phyloP scores from a whole-genome alignment of 2,797 vertebrate species.

The Botia kubotai region DNA sequence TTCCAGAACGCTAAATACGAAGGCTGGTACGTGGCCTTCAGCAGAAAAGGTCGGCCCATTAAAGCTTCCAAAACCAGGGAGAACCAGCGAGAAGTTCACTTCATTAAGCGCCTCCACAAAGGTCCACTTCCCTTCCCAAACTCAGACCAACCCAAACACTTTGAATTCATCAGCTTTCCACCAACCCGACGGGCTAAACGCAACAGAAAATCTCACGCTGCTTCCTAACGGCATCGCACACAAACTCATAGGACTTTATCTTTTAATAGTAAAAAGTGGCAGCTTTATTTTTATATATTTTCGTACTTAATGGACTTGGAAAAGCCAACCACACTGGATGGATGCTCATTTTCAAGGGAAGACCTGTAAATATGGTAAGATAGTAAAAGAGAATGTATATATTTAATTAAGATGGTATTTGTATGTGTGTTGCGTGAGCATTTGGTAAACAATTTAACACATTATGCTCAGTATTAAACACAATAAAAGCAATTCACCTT shows the following conservation, averaged over 20 bases:
- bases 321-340: slow-evolving; percentile 53
- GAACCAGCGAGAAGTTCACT: slow-evolving; percentile 92
- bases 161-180: slow-evolving; percentile 87
- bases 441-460: slow-evolving; percentile 45
- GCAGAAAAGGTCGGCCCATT: slow-evolving; percentile 85
- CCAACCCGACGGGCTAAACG: slow-evolving; percentile 82
- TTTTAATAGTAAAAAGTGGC: slow-evolving; percentile 65
- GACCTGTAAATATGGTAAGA: slow-evolving; percentile 79
- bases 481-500: slow-evolving; percentile 23
- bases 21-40: slow-evolving; percentile 92
- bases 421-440: slow-evolving; percentile 59
- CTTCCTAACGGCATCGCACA: slow-evolving; percentile 68
- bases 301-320: slow-evolving; percentile 66
- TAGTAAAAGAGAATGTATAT: slow-evolving; percentile 77
- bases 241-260: slow-evolving; percentile 62
- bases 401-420: slow-evolving; percentile 70
- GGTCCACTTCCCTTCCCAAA: slow-evolving; percentile 89
- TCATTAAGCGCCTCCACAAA: slow-evolving; percentile 91
- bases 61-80: slow-evolving; percentile 86
- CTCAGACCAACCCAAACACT: slow-evolving; percentile 84
- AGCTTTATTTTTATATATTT: slow-evolving; percentile 83
- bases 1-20: slow-evolving; percentile 87
- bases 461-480: slow-evolving; percentile 52
- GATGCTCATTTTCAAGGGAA: slow-evolving; percentile 67
- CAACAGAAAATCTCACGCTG: slow-evolving; percentile 78